Evolutionary conservation across 2,888 invertebrate species (phyloP), one percentile per base, ranked within the genome.

Genomic region (Temnothorax rugatulus): DNA sequence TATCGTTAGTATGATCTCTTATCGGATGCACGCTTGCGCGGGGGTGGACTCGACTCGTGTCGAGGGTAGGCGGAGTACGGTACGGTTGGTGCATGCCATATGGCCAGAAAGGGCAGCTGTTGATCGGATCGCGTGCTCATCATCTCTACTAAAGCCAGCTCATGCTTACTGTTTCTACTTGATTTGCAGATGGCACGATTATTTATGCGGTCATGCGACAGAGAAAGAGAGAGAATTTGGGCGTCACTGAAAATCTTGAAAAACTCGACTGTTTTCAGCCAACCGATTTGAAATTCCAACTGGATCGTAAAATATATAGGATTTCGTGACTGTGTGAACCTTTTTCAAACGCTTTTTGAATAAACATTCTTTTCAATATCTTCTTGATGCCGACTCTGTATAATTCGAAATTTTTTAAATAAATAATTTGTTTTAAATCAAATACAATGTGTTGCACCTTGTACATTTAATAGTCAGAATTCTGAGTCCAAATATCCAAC

Each of bases 41-140:
- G 89, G 91, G 92, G 92, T 90, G 91, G 88, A 68, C 84, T 84
- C 34, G 89, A 66, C 84, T 84, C 44, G 25, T 52, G 73, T 75
- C 71, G 82, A 77, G 88, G 85, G 74, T 73, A 61, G 54, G 34
- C 57, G 64, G 64, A 69, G 54, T 50, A 66, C 74, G 77, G 74
- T 75, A 84, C 77, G 86, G 82, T 90, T 83, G 87, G 90, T 91
- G 88, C 85, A 90, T 86, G 92, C 93, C 94, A 94, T 94, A 94
- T 94, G 94, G 94, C 87, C 88, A 86, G 89, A 89, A 88, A 86
- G 88, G 89, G 89, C 92, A 92, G 92, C 92, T 92, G 92, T 90
- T 85, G 87, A 90, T 87, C 90, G 88, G 92, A 92, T 91, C 91
- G 89, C 89, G 69, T 90, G 88, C 91, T 91, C 92, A 91, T 90